Base-by-base conservation (phyloP, 1,140 invertebrate species). In the Eriocheir sinensis region DNA sequence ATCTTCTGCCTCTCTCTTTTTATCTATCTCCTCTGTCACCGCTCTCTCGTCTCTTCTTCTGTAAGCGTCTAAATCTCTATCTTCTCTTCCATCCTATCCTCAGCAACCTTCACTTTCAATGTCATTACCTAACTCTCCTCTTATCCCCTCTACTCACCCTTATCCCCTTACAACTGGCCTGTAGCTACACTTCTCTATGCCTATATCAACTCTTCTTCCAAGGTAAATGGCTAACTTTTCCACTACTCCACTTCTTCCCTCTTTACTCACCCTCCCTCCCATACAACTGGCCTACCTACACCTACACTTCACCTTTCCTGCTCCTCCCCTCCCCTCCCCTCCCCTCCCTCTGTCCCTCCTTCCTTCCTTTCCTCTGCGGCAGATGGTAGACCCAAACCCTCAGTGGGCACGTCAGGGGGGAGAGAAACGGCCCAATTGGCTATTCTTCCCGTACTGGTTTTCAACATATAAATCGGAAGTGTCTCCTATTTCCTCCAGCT, bases 361-460 rank as follows among this genome's bases (percentile, higher is more conserved):
- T n/a, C 81, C n/a, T n/a, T n/a, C 85, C 34, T 40, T 27, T 88
- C 85, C 27, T 38, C 85, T 48, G 38, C 89, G 89, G 89, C 89
- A 90, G 48, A 90, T 90, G 89, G 89, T 21, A 90, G 89, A 90
- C 44, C 89, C 12, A 12, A 53, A 72, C 30, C 32, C 89, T 90
- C 48, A 60, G 38, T 89, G 89, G 48, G 48, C 89, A 40, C 32
- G 89, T 90, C 89, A 72, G 41, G 48, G 17, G 41, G 41, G 38
- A 89, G 48, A 90, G 89, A 90, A 90, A 90, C 44, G 89, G 38
- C 89, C 89, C 89, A 90, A 90, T 90, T 90, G 89, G 53, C 89
- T 90, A 90, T 90, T 90, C 89, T 90, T 90, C 89, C 36, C 48
- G 89, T 90, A 90, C 89, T 90, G 89, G 89, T 90, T 90, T 72